Evolutionary conservation across 2,888 invertebrate species (phyloP).

Genomic region (Dysmachus trigonus): DNA sequence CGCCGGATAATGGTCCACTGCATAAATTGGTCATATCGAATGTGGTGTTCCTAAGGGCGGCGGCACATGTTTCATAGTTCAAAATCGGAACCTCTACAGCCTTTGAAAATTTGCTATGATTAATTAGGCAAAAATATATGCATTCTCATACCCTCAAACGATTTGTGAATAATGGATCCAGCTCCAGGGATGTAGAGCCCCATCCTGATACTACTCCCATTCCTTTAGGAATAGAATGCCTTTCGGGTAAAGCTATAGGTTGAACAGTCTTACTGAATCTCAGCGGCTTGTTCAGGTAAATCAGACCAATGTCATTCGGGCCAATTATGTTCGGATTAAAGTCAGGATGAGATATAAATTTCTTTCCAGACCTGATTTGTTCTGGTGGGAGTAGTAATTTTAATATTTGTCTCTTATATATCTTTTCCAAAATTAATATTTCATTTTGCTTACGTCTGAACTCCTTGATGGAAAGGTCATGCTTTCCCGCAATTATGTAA

Average conservation of each 20-base stretch:
- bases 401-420: background rate
- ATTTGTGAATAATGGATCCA: conserved; percentile 5
- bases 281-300: background rate
- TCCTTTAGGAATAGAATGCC: background rate
- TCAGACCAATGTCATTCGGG: conserved; percentile 1
- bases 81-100: conserved; percentile 21
- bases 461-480: background rate
- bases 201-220: background rate
- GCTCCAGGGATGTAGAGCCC: conserved; percentile 5
- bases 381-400: background rate
- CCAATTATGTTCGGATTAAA: conserved; percentile 19
- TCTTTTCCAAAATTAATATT: background rate
- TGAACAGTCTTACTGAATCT: background rate
- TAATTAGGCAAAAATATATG: background rate
- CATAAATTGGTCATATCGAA: conserved; percentile 21
- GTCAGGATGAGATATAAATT: conserved; percentile 17
- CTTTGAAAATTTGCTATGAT: background rate
- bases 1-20: conserved; percentile 15
- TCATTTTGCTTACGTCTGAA: background rate
- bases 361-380: background rate
- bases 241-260: background rate
- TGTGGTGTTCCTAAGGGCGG: background rate
- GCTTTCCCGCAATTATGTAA: conserved; percentile 30
- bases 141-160: background rate
- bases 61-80: conserved; percentile 5